Percentiles rank a stretch among this genome's conserved stretches.
Conservation (phyloP, 2,888 invertebrate species). For the Ennomos quercinarius region DNA sequence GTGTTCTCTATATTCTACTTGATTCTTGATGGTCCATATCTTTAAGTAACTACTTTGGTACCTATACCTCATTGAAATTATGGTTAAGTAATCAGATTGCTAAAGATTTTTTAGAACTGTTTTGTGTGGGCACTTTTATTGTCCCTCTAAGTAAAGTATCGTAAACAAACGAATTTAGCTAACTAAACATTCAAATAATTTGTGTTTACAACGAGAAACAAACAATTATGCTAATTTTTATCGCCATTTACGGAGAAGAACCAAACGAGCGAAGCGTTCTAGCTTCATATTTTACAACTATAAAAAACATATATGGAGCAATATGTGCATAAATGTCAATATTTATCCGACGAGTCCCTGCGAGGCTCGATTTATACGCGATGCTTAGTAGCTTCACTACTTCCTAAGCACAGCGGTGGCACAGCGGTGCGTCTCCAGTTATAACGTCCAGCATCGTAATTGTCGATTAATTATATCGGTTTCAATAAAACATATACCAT, state of each 20-base stretch:
- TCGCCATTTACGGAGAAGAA: constrained; percentile 70
- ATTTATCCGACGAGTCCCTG: constrained; percentile 64
- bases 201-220: constrained; percentile 72
- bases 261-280: constrained; percentile 66
- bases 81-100: constrained; percentile 10
- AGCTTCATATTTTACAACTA: constrained; percentile 82
- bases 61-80: too few relatives aligned
- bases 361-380: constrained; percentile 67
- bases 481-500: constrained; percentile 81
- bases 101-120: constrained; percentile 11
- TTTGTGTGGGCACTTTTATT: constrained; percentile 51
- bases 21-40: too few relatives aligned
- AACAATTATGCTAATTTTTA: constrained; percentile 83
- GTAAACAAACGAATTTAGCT: constrained; percentile 66
- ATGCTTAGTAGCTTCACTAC: constrained; percentile 51
- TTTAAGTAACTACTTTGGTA: too few relatives aligned
- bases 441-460: constrained; percentile 82
- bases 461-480: constrained; percentile 82
- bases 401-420: constrained; percentile 65
- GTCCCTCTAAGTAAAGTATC: constrained; percentile 58
- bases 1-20: too few relatives aligned
- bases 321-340: constrained; percentile 85
- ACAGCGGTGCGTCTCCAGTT: constrained; percentile 78
- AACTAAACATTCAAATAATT: constrained; percentile 70
- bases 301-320: constrained; percentile 85